Base-by-base conservation (phyloP, 2,113 vertebrate species). In the Tragelaphus buxtoni region DNA sequence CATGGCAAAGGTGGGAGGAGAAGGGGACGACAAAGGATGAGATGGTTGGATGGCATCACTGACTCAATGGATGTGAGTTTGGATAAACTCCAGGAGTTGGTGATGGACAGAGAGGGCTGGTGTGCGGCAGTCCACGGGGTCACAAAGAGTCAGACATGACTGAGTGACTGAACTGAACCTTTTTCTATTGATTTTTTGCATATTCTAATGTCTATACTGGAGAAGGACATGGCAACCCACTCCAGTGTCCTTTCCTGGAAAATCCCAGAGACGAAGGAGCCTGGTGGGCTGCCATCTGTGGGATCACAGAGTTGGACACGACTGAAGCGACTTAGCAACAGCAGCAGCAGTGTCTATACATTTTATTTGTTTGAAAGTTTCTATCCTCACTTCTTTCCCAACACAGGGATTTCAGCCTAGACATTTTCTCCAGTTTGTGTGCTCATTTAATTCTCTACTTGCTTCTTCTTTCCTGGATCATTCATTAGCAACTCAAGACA, bases 331-430 rank as follows among this genome's bases (percentile, higher is more conserved):
- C 17, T 69, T 35, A 69, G 8, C 63, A 30, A 13, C 28, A 69
- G n/a, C n/a, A 69, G 18, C n/a, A 35, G 63, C n/a, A 18, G 56
- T 77, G 7, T 49, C 39, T 93, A 4, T 35, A 60, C 63, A 35
- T 72, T 53, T 14, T 95, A 92, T 88, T 53, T 53, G 18, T 51
- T 53, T 56, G 47, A 96, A 82, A 84, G 9, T 26, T 72, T 72
- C 35, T 83, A 11, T 51, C 20, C 9, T 56, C 47, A 55, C 72
- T 63, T 89, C 53, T 51, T 90, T 84, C 11, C 56, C 42, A 90
- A 53, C 60, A 30, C 16, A 81, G 45, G n/a, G 72, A 63, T 76
- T 55, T 82, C 61, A 76, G 17, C 12, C 47, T 82, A 28, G 14
- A 26, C 16, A 10, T 28, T 87, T 81, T 11, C 35, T 69, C 3